Base-by-base conservation (phyloP, 1,140 invertebrate genomes). In the Notospermus geniculatus region DNA sequence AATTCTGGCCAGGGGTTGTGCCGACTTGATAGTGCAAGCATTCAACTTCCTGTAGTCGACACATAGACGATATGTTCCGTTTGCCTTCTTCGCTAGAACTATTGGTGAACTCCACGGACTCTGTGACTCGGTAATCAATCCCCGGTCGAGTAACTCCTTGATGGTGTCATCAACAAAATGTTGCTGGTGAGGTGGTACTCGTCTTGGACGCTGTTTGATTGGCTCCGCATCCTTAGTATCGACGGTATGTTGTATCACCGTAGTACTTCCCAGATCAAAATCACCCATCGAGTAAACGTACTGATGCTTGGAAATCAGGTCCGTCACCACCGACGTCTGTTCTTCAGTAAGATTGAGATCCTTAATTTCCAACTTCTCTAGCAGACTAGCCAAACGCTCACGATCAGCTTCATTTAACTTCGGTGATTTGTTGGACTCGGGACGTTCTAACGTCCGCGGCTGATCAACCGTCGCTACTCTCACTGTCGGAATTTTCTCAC, bases 41-140 rank as follows among this genome's bases (percentile, higher is more conserved):
- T 77, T 78, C 11, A 73, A 61, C 39, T 63, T 32, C 23, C 67
- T 28, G 62, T 69, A 72, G 50, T 76, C 72, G 9, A 72, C 63
- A 55, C 73, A 74, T 25, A 73, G 64, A 15, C 73, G 25, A 2
- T 62, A 57, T n/a, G 64, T 55, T 11, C 62, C 61, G 56, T 70
- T 62, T 50, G 70, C 68, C 45, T 73, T 76, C 15, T 60, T 54
- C 0, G 71, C 69, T 0, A 77, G 41, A 15, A 78, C 74, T 17
- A 76, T 54, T 0, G 70, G 72, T 17, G 66, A 74, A 9, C 64
- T 64, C 73, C 67, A 77, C 4, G 73, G 65, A 15, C 66, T 68
- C 13, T 50, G 59, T 19, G 66, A 62, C 13, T 58, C 65, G 50
- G 68, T 67, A 32, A 76, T 71, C 22, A 78, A 60, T 27, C 68